Conservation (phyloP, 2,797 vertebrate genomes). For the Chromis chromis region DNA sequence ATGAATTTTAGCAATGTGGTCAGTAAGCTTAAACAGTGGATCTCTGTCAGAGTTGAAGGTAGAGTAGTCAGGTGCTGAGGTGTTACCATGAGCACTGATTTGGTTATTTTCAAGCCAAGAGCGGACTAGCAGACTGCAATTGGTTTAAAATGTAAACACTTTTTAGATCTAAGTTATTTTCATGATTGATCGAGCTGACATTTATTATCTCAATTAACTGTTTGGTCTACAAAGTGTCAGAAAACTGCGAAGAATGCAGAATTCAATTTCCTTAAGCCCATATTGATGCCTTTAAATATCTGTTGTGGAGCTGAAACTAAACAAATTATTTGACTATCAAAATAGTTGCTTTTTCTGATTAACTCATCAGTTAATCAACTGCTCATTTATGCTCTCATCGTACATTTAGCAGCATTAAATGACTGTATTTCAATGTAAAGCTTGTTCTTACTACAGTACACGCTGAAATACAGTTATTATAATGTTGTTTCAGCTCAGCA, state of each 20-base stretch:
- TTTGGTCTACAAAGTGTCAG: background rate
- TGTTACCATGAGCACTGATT: background rate
- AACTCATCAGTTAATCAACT: background rate
- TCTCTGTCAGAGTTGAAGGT: slow-evolving; percentile 2
- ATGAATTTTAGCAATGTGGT: slow-evolving; percentile 28
- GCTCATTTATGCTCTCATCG: background rate
- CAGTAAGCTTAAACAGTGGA: slow-evolving; percentile 23
- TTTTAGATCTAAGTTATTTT: background rate
- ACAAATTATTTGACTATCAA: background rate
- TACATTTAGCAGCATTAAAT: background rate
- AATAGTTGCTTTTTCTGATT: background rate
- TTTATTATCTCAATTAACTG: background rate
- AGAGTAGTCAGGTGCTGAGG: slow-evolving; percentile 1
- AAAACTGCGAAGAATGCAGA: too few species aligned
- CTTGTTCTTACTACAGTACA: background rate
- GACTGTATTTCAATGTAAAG: background rate
- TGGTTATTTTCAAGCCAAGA: slow-evolving; percentile 8
- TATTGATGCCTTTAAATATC: too few species aligned
- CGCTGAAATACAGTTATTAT: background rate
- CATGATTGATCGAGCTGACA: background rate
- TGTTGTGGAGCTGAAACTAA: background rate
- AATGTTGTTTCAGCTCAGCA: background rate
- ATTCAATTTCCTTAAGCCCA: background rate
- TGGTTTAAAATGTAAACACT: too few species aligned
- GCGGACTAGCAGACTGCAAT: background rate